Evolutionary conservation across 2,797 vertebrate species (phyloP), one percentile per base, ranked within the genome.

Genomic region (Acrossocheilus wenchowensis): DNA sequence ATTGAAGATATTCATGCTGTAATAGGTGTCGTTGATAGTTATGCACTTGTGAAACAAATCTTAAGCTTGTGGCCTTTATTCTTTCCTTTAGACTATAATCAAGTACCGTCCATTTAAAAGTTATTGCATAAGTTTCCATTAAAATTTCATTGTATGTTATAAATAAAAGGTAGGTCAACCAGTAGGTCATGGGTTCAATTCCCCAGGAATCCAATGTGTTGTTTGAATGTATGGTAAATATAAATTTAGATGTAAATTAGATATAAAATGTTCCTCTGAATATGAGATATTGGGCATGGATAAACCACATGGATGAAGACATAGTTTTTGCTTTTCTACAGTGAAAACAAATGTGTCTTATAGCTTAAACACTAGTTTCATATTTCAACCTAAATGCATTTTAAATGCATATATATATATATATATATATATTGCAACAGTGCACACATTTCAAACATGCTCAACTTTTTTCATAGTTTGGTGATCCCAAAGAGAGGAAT

Each of bases 1-100:
- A 41, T 77, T 77, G 8, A 84, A 84, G 43, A 41, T 77, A 64
- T 84, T 41, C 30, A 75, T 77, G 72, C 72, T 17, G 48, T 36
- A 66, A 43, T 36, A 75, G 57, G 41, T 45, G 52, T 21, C 14
- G 21, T 36, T 69, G 48, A 81, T 77, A 54, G 50, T 57, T 34
- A 5, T 14, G 34, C 50, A 39, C 45, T 39, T 52, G 64, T 52
- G 80, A 21, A 68, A 66, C 52, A n/a, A 10, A 45, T 79, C 57
- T 79, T 43, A 73, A 36, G 17, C 39, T 80, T 8, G 62, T 23
- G 78, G n/a, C 11, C 11, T 81, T 34, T 79, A 78, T 71, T 60
- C 6, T 72, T 30, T 73, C 39, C 60, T 73, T 83, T 41, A 12
- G 9, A 60, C 5, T 36, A n/a, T 23, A 83, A 30, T 45, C 26